Percentiles rank a stretch among this genome's conserved stretches.
phyloP scores from a whole-genome alignment of 2,797 vertebrate species.

The Cottoperca gobio region DNA sequence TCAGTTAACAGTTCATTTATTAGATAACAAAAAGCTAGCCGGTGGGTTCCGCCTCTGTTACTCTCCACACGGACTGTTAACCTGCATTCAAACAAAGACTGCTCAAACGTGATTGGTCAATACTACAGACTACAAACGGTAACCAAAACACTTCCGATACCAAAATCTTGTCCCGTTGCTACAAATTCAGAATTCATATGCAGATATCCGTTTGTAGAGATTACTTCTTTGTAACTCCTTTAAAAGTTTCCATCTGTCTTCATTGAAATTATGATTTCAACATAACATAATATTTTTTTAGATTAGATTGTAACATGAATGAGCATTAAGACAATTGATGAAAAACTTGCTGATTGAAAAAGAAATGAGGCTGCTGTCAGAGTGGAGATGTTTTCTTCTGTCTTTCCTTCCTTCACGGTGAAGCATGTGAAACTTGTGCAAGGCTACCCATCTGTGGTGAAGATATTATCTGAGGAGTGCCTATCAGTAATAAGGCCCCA shows the following conservation, averaged over 20 bases:
- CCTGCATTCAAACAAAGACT: no score
- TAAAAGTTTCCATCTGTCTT: background rate
- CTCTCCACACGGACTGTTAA: no score
- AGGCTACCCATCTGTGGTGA: background rate
- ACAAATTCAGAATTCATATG: no score
- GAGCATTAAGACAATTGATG: background rate
- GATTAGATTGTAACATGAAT: background rate
- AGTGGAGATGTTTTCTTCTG: no score
- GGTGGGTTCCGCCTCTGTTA: no score
- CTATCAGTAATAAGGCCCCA: background rate
- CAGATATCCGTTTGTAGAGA: no score
- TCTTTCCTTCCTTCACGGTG: background rate
- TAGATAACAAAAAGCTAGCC: no score
- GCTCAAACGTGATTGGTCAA: no score
- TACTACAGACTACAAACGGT: no score
- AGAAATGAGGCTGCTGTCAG: background rate
- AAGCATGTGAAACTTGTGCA: background rate
- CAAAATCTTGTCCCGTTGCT: no score
- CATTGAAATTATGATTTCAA: slow-evolving; percentile 3
- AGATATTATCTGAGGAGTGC: background rate
- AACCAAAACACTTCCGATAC: no score
- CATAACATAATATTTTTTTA: background rate
- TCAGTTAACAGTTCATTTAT: no score
- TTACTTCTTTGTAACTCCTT: background rate
- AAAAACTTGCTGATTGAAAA: background rate